phyloP scores from a whole-genome alignment of 2,888 invertebrate genomes.

The Plutella xylostella region DNA sequence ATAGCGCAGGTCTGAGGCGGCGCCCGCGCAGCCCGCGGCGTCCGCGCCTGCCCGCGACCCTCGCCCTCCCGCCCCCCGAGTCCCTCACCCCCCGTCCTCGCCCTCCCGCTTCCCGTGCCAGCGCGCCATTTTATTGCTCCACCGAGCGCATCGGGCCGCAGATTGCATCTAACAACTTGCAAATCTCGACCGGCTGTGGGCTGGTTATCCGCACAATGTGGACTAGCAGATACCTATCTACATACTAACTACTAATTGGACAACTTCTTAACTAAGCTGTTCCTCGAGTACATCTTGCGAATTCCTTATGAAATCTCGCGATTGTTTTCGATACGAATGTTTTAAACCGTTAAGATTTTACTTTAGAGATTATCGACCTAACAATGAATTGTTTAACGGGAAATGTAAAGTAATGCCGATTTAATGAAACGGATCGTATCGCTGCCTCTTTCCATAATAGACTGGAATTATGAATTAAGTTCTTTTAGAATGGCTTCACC shows the following conservation, averaged over 20 bases:
- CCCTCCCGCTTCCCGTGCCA: conserved; percentile 8
- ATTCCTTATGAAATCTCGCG: no score
- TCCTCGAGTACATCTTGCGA: no score
- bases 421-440: no score
- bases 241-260: conserved; percentile 2
- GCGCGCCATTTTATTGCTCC: conserved; percentile 57
- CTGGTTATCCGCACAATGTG: conserved; percentile 3
- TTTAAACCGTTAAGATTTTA: no score
- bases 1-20: conserved; percentile 46
- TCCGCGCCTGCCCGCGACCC: conserved; percentile 2
- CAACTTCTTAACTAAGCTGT: background rate
- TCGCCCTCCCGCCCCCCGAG: background rate
- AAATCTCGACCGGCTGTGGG: conserved; percentile 3
- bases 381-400: no score
- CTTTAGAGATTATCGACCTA: no score
- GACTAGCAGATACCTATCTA: background rate
- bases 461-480: no score
- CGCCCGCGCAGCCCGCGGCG: conserved; percentile 17
- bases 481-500: no score
- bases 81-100: background rate
- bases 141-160: conserved; percentile 35
- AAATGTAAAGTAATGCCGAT: no score
- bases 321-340: no score
- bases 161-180: conserved; percentile 7
- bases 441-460: no score